Percentiles rank a stretch among this genome's conserved stretches.
These are phyloP conservation scores for Nasonia vitripennis DNA, from an alignment of 1,140 invertebrate genomes.

Conservation along the genomic window DNA sequence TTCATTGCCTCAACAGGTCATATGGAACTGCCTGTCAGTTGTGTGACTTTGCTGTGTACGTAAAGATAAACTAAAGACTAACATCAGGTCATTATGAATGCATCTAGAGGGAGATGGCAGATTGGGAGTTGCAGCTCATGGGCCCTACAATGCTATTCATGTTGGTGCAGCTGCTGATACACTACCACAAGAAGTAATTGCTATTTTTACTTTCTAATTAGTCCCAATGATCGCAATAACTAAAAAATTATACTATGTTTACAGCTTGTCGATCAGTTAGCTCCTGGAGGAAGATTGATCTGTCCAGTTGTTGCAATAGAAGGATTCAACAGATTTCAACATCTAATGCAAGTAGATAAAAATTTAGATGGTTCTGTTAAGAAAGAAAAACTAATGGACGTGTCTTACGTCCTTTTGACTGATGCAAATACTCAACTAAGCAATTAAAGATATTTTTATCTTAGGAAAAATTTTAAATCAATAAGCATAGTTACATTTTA, in stretches of 20 bases:
- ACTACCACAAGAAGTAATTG: constrained; percentile 76
- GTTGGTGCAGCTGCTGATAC: constrained; percentile 76
- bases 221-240: background rate
- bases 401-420: constrained; percentile 71
- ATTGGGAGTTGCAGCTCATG: constrained; percentile 76
- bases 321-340: constrained; percentile 65
- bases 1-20: constrained; percentile 30
- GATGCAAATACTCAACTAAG: constrained; percentile 66
- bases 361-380: constrained; percentile 61
- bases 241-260: constrained; percentile 47
- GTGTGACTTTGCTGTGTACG: constrained; percentile 41
- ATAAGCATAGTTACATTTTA: background rate
- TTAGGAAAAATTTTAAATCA: constrained; percentile 1
- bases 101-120: constrained; percentile 81
- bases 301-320: constrained; percentile 78
- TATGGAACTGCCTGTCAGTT: constrained; percentile 31
- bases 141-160: constrained; percentile 85
- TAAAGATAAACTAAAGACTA: constrained; percentile 63
- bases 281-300: constrained; percentile 81
- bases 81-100: constrained; percentile 76
- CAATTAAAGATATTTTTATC: constrained; percentile 47
- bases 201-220: constrained; percentile 5
- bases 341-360: constrained; percentile 71
- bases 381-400: constrained; percentile 69
- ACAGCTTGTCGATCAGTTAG: constrained; percentile 78